Base-by-base conservation (phyloP, 2,888 invertebrate species). In the Yponomeuta sedellus region DNA sequence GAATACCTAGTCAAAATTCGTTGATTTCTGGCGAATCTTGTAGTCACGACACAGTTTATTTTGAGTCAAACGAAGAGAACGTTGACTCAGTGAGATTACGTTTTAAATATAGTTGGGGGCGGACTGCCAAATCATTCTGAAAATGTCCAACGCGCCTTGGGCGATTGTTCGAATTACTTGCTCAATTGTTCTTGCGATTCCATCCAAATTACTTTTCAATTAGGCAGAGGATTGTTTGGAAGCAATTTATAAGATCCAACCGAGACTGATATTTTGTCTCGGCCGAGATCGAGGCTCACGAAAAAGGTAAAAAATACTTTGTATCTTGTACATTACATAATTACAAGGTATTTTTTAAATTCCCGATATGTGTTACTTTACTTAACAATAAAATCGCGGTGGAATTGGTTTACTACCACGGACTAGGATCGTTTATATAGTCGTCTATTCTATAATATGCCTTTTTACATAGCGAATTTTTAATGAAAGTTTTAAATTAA, bases 51-150 rank as follows among this genome's bases (percentile, higher is more conserved):
- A 82, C 80, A 77, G 84, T 84, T 87, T 88, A 88, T 88, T 88
- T 88, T 72, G 75, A 81, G 85, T 82, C 80, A 78, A 84, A 79
- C 80, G 78, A 77, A 78, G 82, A 82, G 88, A 87, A 82, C 90
- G 88, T 89, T 91, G 90, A 89, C 89, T 89, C 89, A 88, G 82
- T 87, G 79, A 86, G 83, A 88, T 88, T 88, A 87, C 85, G 81
- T 85, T 89, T 91, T 91, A 91, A 89, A 88, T 88, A 86, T 90
- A 91, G 90, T 83, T 77, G 83, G 85, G 84, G 81, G 86, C 84
- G 83, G 84, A 82, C 81, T 91, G 90, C 90, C 90, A 91, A 90
- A 88, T 88, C 82, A 67, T 70, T 70, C 69, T 68, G 83, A 83
- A 87, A 87, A 88, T 82, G 83, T 78, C 78, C 80, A 74, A 77